These are phyloP conservation scores for Bostrychus sinensis DNA, from an alignment of 2,113 vertebrate genomes.

Conservation along the genomic window DNA sequence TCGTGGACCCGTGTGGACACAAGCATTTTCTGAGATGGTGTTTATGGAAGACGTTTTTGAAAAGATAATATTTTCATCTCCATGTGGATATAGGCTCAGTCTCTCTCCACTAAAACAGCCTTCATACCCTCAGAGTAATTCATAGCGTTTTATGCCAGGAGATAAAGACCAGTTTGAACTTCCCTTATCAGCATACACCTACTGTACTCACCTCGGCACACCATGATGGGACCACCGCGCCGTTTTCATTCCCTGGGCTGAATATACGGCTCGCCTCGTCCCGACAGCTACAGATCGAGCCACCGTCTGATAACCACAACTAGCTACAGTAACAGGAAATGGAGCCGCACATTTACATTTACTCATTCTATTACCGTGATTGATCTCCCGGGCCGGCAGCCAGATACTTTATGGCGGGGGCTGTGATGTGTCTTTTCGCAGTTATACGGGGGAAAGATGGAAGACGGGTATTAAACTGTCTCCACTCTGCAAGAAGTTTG, in stretches of 20 bases:
- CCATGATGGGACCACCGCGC: constrained; percentile 24
- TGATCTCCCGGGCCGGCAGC: constrained; percentile 54
- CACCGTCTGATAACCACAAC: constrained; percentile 48
- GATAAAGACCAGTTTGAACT: constrained; percentile 41
- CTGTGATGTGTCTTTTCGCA: constrained; percentile 56
- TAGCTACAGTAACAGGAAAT: constrained; percentile 66
- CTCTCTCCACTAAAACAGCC: not conserved
- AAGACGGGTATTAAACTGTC: constrained; percentile 51
- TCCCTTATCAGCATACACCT: constrained; percentile 8
- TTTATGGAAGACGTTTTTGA: too few relatives aligned
- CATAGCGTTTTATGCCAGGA: constrained; percentile 33
- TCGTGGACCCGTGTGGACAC: too few relatives aligned
- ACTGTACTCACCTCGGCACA: constrained; percentile 20
- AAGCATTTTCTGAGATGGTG: too few relatives aligned
- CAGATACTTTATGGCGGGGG: constrained; percentile 53
- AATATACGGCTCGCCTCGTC: constrained; percentile 37
- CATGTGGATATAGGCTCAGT: too few relatives aligned
- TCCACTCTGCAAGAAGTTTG: constrained; percentile 42
- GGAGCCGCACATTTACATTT: constrained; percentile 73
- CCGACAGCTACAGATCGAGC: constrained; percentile 63
- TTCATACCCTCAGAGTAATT: constrained; percentile 19
- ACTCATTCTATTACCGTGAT: constrained; percentile 73
- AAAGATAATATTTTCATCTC: too few relatives aligned
- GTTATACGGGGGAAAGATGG: constrained; percentile 51
- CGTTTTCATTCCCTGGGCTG: constrained; percentile 47